Evolutionary conservation across 2,888 invertebrate genomes (phyloP), one percentile per base, ranked within the genome.

Genomic region (Drosophila paramelanica): DNA sequence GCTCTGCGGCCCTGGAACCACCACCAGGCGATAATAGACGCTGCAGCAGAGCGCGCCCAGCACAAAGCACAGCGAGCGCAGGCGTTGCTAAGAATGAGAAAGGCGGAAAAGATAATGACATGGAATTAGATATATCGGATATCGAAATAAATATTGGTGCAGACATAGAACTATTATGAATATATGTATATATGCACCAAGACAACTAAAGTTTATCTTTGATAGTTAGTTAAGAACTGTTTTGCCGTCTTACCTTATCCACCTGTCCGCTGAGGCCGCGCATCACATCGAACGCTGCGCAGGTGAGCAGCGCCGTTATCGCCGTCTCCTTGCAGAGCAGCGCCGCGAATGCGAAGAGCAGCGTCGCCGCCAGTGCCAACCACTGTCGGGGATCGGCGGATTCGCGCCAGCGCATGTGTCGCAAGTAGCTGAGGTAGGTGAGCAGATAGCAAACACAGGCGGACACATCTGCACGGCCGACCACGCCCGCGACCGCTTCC

Each of bases 261-360:
- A 86, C 82, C 45, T 90, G 88, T 36, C 92, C 92, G 59, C 90
- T 89, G 17, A 91, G 81, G 7, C 94, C 94, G 85, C 93, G 94
- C 81, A 95, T 93, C 90, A 97, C 93, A 93, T 99, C 98, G 93
- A 97, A 98, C 75, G 97, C 93, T 83, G 96, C 96, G 93, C 98
- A 98, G 73, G 98, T 95, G 62, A 96, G 96, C 88, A 99, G 93
- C 70, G 98, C 97, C 78, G 98, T 98, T 90, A 98, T 95, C 57
- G 98, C 98, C 55, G 98, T 98, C 93, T 99, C 99, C 93, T 98
- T 99, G 93, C 97, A 97, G 81, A 99, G 94, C 93, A 98, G 96
- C 75, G 97, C 97, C 47, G 96, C 95, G 46, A 95, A 93, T 39
- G 97, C 96, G 74, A 96, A 92, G 91, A 95, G 78, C 81, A 95